These are phyloP conservation scores for Origma solitaria DNA, from an alignment of 2,113 vertebrate genomes.

Conservation along the genomic window DNA sequence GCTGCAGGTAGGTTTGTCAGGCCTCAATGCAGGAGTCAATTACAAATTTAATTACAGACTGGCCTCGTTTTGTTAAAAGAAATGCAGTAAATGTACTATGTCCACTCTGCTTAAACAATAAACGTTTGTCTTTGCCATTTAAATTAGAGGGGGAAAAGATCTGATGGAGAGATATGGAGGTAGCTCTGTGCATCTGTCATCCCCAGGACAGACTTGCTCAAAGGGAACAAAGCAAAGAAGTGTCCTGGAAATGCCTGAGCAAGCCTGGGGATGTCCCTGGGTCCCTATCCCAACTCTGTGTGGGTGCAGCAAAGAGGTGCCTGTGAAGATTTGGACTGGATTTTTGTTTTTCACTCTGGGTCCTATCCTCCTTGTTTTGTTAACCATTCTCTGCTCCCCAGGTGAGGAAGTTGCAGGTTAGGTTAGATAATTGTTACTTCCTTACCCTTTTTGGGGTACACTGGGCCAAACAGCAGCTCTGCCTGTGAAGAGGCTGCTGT, in stretches of 20 bases:
- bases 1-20: conserved; percentile 16
- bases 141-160: background rate
- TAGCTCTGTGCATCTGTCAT: background rate
- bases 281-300: background rate
- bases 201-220: background rate
- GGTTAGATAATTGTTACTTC: background rate
- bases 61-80: background rate
- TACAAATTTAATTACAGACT: conserved; percentile 3
- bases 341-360: background rate
- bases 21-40: background rate
- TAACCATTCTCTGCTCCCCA: background rate
- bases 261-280: background rate
- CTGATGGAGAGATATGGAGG: background rate
- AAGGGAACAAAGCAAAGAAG: background rate
- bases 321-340: background rate
- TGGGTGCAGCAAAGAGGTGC: background rate
- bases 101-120: background rate
- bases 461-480: background rate
- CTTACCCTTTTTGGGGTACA: background rate
- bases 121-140: background rate
- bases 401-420: background rate
- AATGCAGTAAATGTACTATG: background rate
- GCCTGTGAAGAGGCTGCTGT: background rate
- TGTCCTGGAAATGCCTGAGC: background rate
- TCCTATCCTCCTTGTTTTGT: background rate